phyloP scores from a whole-genome alignment of 2,888 invertebrate genomes.

The Phyllotreta cruciferae region DNA sequence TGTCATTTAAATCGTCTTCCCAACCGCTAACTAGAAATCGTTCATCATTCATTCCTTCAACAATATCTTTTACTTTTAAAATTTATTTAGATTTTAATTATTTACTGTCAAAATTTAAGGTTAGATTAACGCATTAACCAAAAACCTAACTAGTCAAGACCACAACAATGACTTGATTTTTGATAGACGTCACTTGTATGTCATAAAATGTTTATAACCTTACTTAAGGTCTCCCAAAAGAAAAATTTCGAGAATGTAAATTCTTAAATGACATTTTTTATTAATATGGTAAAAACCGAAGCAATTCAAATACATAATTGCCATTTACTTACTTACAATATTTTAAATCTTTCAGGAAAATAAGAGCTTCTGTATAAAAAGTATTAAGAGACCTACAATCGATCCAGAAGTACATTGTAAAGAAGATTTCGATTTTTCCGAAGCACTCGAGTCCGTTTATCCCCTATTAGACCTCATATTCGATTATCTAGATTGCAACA shows the following conservation, averaged over 20 bases:
- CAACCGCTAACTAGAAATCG: conserved; percentile 76
- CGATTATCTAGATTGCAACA: conserved; percentile 47
- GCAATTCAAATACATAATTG: background rate
- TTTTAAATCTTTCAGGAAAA: conserved; percentile 22
- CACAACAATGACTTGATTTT: too few species aligned
- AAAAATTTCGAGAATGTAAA: too few species aligned
- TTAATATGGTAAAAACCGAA: too few species aligned
- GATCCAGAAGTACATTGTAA: conserved; percentile 36
- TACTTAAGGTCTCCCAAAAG: too few species aligned
- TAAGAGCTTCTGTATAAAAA: conserved; percentile 41
- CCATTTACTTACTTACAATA: background rate
- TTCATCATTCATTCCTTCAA: conserved; percentile 44
- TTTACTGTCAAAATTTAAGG: too few species aligned
- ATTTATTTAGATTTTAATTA: too few species aligned
- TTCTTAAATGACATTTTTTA: too few species aligned
- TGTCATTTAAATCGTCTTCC: conserved; percentile 75
- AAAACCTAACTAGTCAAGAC: too few species aligned
- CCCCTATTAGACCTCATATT: conserved; percentile 52
- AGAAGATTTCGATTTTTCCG: conserved; percentile 48
- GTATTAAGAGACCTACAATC: conserved; percentile 36
- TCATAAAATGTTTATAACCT: too few species aligned
- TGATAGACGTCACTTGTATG: too few species aligned
- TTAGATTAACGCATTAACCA: too few species aligned
- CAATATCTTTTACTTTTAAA: conserved; percentile 6
- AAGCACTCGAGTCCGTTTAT: conserved; percentile 49